Evolutionary conservation across 2,113 vertebrate species (phyloP).

Genomic region (Macroglossus sobrinus): DNA sequence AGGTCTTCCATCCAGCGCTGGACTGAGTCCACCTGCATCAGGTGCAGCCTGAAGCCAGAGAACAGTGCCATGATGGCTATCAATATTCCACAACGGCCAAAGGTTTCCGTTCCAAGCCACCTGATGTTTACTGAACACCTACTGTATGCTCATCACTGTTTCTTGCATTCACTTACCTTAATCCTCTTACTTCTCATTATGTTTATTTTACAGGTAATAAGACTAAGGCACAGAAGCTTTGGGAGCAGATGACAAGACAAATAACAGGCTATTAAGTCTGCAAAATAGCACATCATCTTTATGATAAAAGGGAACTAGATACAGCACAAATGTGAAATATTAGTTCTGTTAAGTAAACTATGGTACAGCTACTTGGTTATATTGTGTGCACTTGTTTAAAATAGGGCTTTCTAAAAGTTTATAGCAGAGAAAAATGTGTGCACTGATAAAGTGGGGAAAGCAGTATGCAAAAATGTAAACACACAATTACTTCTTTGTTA

Average conservation of each 20-base stretch:
- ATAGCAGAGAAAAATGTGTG: neutral
- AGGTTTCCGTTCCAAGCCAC: neutral
- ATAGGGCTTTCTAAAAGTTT: neutral
- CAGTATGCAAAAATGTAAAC: neutral
- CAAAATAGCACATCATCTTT: neutral
- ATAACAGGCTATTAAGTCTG: neutral
- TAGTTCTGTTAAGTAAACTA: neutral
- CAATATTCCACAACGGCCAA: accelerated
- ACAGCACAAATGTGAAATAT: neutral
- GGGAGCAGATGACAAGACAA: neutral
- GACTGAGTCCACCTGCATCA: conserved; percentile 96
- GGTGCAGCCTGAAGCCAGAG: conserved; percentile 82
- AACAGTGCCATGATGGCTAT: neutral
- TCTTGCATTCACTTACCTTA: neutral
- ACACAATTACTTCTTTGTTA: neutral
- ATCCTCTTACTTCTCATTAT: neutral
- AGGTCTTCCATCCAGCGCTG: conserved; percentile 99
- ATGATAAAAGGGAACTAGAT: neutral
- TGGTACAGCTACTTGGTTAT: neutral
- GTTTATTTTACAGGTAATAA: neutral
- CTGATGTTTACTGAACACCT: neutral
- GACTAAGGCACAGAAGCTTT: neutral
- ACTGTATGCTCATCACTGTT: neutral
- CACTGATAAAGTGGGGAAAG: neutral
- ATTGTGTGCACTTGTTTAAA: neutral